Evolutionary conservation across 1,140 invertebrate genomes (phyloP), one percentile per base, ranked within the genome.

Genomic region (Spodoptera litura): DNA sequence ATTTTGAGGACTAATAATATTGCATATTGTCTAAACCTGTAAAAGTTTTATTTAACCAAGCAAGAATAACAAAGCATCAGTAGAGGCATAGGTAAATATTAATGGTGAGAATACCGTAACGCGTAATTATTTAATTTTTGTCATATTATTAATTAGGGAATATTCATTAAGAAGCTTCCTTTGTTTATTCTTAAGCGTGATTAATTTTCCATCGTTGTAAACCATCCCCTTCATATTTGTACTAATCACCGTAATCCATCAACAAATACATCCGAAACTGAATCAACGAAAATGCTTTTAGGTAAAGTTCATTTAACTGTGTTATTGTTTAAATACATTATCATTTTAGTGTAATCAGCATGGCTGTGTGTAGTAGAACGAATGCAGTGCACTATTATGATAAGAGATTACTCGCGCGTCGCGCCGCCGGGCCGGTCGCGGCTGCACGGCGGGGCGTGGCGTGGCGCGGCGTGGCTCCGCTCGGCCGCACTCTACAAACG

Each of bases 401-500:
- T 70, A 83, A 81, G 74, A 83, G 83, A 84, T 84, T 84, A 84
- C 78, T 71, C 49, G 61, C 55, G 38, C 12, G 12, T 27, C 59
- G 70, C 44, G 61, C 53, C 12, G 12, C 20, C 20, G 20, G 27
- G 35, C 31, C 10, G 3, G 64, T 38, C 58, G 68, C 66, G 59
- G 35, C 72, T n/a, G 51, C 53, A 55, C 51, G 56, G 51, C 53
- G 27, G 6, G 44, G 38, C 78, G 51, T 20, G 15, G 49, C 44
- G 13, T 8, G 44, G 38, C 78, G 51, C 31, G 15, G 49, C 53
- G 13, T n/a, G 27, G 13, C 70, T 44, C 35, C 78, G 72, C 76
- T 62, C 49, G 51, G 61, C 56, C 56, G 76, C 78, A 59, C 77
- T 78, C 73, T n/a, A 74, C 77, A 79, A 85, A 78, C 75, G 80